These are phyloP conservation scores for Actenoides lindsayi DNA, from an alignment of 2,113 vertebrate species.

Conservation along the genomic window DNA sequence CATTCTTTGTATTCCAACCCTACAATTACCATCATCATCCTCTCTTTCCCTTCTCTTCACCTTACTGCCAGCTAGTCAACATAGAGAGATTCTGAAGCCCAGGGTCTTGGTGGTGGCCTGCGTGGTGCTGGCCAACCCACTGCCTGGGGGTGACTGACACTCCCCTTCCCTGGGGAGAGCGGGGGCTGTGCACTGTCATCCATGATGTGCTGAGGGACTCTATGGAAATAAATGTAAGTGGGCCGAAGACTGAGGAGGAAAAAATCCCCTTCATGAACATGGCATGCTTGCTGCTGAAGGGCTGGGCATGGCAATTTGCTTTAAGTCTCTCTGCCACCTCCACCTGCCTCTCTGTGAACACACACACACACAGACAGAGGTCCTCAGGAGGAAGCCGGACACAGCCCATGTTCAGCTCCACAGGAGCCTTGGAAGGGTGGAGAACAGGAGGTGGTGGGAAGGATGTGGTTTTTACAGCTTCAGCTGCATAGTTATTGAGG, in stretches of 20 bases:
- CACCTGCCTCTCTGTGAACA: accelerated
- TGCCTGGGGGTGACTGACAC: too few relatives aligned
- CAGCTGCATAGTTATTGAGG: not conserved
- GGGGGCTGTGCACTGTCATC: accelerated
- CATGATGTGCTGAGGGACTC: not conserved
- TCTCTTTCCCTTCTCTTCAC: not conserved
- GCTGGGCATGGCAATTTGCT: too few relatives aligned
- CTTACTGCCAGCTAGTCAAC: not conserved
- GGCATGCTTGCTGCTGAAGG: not conserved
- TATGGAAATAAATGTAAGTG: not conserved
- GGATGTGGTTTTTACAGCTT: not conserved
- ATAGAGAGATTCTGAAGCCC: not conserved
- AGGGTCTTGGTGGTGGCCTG: accelerated
- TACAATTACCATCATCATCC: not conserved
- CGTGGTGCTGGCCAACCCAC: accelerated
- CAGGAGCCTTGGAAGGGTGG: not conserved
- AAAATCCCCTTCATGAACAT: accelerated
- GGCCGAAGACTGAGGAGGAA: not conserved
- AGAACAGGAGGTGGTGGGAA: not conserved
- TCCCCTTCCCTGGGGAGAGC: not conserved
- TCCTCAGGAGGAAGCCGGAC: too few relatives aligned
- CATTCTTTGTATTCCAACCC: not conserved
- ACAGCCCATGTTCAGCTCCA: not conserved
- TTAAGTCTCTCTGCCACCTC: accelerated
- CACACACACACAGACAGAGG: accelerated